phyloP scores from a whole-genome alignment of 1,140 invertebrate species.

The Penaeus chinensis region DNA sequence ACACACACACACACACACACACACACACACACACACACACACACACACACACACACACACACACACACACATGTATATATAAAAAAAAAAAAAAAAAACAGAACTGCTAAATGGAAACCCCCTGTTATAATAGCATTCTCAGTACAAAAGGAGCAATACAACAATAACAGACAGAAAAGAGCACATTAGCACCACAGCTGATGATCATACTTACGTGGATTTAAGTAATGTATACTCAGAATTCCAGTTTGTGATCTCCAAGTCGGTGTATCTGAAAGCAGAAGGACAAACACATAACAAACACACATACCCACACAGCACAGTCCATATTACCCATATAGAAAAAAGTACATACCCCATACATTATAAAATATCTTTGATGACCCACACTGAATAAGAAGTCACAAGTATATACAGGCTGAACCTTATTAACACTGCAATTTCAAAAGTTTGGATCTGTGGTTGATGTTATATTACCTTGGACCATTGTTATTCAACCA shows the following conservation, averaged over 20 bases:
- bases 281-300: neutral
- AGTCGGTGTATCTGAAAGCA: conserved; percentile 34
- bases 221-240: conserved; percentile 40
- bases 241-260: neutral
- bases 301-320: neutral
- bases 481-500: too few relatives aligned
- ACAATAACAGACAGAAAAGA: neutral
- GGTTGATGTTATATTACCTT: too few relatives aligned
- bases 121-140: too few relatives aligned
- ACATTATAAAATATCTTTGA: neutral
- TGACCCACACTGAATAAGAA: neutral
- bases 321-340: neutral
- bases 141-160: neutral
- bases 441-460: too few relatives aligned
- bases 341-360: neutral
- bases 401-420: too few relatives aligned
- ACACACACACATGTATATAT: too few relatives aligned
- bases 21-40: too few relatives aligned
- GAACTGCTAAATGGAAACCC: too few relatives aligned
- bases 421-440: too few relatives aligned
- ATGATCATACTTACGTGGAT: conserved; percentile 20
- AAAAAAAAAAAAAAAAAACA: too few relatives aligned
- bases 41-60: too few relatives aligned
- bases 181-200: neutral
- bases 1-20: too few relatives aligned